Conservation (phyloP, 2,113 vertebrate genomes). For the Pomatorhinus ruficollis region DNA sequence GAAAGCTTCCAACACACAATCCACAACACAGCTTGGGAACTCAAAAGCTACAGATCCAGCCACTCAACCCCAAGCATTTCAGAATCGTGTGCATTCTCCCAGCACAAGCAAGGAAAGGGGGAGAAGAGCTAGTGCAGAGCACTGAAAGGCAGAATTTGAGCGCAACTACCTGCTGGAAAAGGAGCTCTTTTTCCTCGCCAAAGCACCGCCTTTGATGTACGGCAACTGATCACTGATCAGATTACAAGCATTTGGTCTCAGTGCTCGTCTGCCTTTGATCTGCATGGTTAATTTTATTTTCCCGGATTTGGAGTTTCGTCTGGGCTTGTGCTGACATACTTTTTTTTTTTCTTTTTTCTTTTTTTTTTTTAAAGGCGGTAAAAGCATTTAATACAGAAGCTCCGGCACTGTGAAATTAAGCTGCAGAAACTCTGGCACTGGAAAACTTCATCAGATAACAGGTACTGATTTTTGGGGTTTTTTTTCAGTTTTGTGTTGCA, state of each 20-base stretch:
- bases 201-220: constrained; percentile 84
- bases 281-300: constrained; percentile 81
- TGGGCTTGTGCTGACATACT: constrained; percentile 77
- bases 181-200: constrained; percentile 52
- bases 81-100: constrained; percentile 15
- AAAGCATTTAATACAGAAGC: constrained; percentile 68
- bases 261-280: constrained; percentile 88
- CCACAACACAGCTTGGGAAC: constrained; percentile 73
- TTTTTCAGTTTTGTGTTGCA: neutral
- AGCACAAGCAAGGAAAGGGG: neutral
- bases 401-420: constrained; percentile 56
- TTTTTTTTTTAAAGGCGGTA: constrained; percentile 22
- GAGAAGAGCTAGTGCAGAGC: neutral
- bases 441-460: constrained; percentile 58
- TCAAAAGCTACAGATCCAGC: constrained; percentile 63
- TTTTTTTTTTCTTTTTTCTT: constrained; percentile 42
- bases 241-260: constrained; percentile 85
- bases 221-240: constrained; percentile 87
- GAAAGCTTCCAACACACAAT: constrained; percentile 75
- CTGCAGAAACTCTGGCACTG: constrained; percentile 54
- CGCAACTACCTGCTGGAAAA: constrained; percentile 68
- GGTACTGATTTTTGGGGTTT: constrained; percentile 59
- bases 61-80: constrained; percentile 48
- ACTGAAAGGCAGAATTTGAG: constrained; percentile 43
- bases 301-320: constrained; percentile 79